phyloP scores from a whole-genome alignment of 2,888 invertebrate genomes.

The Norana najaformis region DNA sequence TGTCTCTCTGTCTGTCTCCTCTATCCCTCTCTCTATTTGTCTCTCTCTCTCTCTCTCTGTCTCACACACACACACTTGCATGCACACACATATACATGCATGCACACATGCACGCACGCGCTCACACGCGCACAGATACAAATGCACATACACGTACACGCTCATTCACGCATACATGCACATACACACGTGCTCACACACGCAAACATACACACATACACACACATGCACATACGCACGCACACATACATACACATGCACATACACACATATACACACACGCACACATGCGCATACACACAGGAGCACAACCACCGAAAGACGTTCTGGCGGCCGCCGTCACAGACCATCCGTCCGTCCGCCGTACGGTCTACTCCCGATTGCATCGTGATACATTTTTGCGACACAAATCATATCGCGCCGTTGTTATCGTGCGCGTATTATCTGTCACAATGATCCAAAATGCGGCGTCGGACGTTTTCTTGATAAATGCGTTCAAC shows the following conservation, averaged over 20 bases:
- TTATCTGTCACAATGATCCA: neutral
- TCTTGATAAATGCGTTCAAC: neutral
- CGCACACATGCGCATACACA: neutral
- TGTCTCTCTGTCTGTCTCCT: too few relatives aligned
- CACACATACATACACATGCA: neutral
- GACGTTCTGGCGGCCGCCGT: neutral
- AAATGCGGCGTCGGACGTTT: neutral
- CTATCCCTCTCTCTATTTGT: too few relatives aligned
- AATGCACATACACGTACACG: too few relatives aligned
- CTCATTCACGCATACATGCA: too few relatives aligned
- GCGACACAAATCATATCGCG: neutral
- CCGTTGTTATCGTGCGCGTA: neutral
- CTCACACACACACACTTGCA: too few relatives aligned
- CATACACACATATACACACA: neutral
- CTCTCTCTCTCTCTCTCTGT: too few relatives aligned
- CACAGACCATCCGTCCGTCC: neutral
- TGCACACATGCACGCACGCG: too few relatives aligned
- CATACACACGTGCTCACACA: neutral
- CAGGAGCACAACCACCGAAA: neutral
- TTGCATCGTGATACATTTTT: neutral
- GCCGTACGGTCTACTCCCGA: neutral
- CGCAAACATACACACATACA: neutral
- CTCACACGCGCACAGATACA: too few relatives aligned
- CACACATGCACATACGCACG: neutral
- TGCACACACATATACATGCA: too few relatives aligned